A percentile compares a stretch with the other conserved stretches of the same genome.
Conservation (phyloP, 2,888 invertebrate species). For the Spisula solida region DNA sequence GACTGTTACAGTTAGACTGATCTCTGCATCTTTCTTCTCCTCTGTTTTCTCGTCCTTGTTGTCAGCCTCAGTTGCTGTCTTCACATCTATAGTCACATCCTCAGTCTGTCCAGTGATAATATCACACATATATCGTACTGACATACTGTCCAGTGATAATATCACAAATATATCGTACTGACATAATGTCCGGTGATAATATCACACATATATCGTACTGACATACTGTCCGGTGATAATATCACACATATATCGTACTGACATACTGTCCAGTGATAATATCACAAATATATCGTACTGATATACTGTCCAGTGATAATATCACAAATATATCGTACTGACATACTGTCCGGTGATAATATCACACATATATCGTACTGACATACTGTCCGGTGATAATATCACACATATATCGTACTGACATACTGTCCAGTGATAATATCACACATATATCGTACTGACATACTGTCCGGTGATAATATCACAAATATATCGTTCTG, state of each 20-base stretch:
- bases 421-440: neutral
- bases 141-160: neutral
- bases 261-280: neutral
- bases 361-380: too few relatives aligned
- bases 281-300: too few relatives aligned
- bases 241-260: too few relatives aligned
- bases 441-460: too few relatives aligned
- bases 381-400: neutral
- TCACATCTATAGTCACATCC: neutral
- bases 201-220: too few relatives aligned
- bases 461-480: neutral
- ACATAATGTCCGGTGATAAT: neutral
- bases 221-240: neutral
- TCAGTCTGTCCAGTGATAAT: neutral
- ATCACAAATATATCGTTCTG: too few relatives aligned
- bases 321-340: too few relatives aligned
- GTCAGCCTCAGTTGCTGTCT: constrained; percentile 1
- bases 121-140: too few relatives aligned
- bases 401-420: too few relatives aligned
- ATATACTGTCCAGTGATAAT: neutral
- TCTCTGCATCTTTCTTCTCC: constrained; percentile 49
- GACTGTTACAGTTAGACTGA: constrained; percentile 68
- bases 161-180: too few relatives aligned
- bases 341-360: neutral
- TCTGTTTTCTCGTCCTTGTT: constrained; percentile 13